Conservation (phyloP, 2,113 vertebrate species). For the human region DNA sequence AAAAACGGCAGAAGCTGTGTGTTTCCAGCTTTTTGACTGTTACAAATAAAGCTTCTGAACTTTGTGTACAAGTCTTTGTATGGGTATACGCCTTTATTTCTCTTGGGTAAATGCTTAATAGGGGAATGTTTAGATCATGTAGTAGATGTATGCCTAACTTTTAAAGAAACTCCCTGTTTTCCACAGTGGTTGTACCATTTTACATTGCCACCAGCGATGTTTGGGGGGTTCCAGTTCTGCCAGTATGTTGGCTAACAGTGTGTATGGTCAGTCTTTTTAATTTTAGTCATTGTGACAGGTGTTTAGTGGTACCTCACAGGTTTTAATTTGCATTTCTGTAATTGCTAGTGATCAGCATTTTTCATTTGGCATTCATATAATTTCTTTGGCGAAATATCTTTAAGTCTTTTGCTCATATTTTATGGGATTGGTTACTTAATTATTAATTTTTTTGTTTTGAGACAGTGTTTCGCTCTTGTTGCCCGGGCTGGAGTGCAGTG, state of each 20-base stretch:
- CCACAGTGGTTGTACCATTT: not conserved
- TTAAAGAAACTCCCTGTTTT: not conserved
- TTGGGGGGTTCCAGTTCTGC: not conserved
- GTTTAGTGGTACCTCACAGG: not conserved
- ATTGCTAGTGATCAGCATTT: not conserved
- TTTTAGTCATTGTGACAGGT: not conserved
- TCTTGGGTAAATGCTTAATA: not conserved
- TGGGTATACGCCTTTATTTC: not conserved
- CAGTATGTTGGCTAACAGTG: not conserved
- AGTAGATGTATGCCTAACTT: not conserved
- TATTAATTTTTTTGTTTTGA: too few species aligned
- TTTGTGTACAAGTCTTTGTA: not conserved
- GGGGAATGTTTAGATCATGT: not conserved
- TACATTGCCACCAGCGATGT: not conserved
- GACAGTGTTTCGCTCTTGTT: too few species aligned
- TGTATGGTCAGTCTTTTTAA: not conserved
- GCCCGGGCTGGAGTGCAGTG: too few species aligned
- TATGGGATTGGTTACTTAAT: not conserved
- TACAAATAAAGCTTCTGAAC: not conserved
- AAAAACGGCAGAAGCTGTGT: not conserved
- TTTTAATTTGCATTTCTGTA: constrained; percentile 2
- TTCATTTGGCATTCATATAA: not conserved
- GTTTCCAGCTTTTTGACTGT: not conserved
- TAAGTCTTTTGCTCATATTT: not conserved
- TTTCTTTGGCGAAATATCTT: not conserved